Conservation (phyloP, 2,888 invertebrate species). For the Caradrina clavipalpis region DNA sequence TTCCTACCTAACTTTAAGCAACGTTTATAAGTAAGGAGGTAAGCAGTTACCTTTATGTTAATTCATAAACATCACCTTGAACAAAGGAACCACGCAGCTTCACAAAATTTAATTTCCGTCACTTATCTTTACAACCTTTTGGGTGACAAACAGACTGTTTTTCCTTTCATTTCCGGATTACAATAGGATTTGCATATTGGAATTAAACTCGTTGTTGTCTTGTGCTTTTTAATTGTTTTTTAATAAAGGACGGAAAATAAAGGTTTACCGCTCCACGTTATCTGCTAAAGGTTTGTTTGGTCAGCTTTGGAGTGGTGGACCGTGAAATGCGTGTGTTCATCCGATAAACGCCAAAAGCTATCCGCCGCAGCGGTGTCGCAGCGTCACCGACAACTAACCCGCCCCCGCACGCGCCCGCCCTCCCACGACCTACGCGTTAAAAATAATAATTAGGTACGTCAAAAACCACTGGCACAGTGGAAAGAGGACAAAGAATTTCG, state of each 20-base stretch:
- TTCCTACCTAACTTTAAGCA: neutral
- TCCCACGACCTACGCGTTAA: slow-evolving; percentile 61
- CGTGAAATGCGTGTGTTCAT: slow-evolving; percentile 73
- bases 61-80: neutral
- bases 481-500: slow-evolving; percentile 60
- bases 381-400: slow-evolving; percentile 55
- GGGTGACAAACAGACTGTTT: slow-evolving; percentile 38
- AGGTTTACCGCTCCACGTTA: slow-evolving; percentile 18
- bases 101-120: slow-evolving; percentile 43
- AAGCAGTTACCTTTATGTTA: neutral
- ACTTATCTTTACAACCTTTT: slow-evolving; percentile 26
- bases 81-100: slow-evolving; percentile 25
- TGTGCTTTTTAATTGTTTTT: slow-evolving; percentile 46
- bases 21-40: neutral
- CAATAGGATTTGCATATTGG: slow-evolving; percentile 39
- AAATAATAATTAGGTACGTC: slow-evolving; percentile 68
- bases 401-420: slow-evolving; percentile 30
- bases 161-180: slow-evolving; percentile 42
- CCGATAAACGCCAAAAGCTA: slow-evolving; percentile 74
- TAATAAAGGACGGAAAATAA: slow-evolving; percentile 34
- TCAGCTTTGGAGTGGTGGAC: slow-evolving; percentile 64
- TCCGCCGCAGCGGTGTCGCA: slow-evolving; percentile 62
- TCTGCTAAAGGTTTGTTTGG: slow-evolving; percentile 66
- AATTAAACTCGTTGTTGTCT: slow-evolving; percentile 29
- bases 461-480: slow-evolving; percentile 57